Conservation (phyloP, 2,113 vertebrate genomes). For the Alosa alosa region DNA sequence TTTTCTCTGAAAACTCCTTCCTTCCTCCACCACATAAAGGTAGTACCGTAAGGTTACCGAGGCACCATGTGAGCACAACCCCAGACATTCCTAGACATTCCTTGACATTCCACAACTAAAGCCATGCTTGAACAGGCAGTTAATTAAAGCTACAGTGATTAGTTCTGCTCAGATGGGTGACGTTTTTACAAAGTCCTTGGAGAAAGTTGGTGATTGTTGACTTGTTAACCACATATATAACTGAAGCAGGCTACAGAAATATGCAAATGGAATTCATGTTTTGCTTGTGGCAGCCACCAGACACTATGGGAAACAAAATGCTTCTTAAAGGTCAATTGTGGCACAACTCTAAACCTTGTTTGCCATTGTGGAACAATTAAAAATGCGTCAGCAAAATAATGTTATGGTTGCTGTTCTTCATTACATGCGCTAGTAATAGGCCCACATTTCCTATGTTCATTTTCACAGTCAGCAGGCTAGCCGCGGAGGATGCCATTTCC, state of each 20-base stretch:
- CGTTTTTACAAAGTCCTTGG: background rate
- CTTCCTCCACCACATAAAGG: background rate
- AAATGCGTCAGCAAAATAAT: background rate
- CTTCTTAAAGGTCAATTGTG: background rate
- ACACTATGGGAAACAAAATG: background rate
- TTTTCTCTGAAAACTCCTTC: background rate
- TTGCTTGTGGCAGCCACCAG: background rate
- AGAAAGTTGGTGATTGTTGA: background rate
- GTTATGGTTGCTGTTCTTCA: background rate
- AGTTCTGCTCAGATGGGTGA: background rate
- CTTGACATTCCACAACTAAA: background rate
- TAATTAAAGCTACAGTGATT: background rate
- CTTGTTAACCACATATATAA: background rate
- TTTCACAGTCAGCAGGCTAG: background rate
- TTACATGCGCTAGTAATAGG: background rate
- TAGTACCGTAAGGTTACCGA: background rate
- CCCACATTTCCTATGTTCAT: background rate
- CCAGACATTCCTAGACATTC: background rate
- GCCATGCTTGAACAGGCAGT: background rate
- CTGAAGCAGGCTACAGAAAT: no score
- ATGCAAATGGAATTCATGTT: background rate
- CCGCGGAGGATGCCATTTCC: background rate
- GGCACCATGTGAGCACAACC: background rate
- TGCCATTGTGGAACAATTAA: background rate
- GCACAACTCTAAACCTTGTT: background rate